Evolutionary conservation across 2,113 vertebrate genomes (phyloP), one percentile per base, ranked within the genome.

Genomic region (Stercorarius parasiticus): DNA sequence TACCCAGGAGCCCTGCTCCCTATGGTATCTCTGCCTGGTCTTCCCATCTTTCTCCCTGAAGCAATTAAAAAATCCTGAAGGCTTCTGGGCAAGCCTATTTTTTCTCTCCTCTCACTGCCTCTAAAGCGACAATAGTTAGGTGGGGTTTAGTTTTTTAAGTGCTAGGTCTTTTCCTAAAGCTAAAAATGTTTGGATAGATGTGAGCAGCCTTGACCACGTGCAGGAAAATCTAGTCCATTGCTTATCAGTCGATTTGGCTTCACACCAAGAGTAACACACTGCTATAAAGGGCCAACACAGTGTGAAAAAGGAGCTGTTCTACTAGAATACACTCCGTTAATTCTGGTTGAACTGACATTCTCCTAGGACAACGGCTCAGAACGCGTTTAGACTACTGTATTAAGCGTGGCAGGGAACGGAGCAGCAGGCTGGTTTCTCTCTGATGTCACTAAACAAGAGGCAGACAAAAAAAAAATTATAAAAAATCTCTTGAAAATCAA

Each of bases 241-340:
- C 91, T 96, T 95, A 94, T 96, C 95, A 94, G 91, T 88, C 4
- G 3, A 81, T 88, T 76, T 96, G 88, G 92, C 90, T 89, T 87
- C 66, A 67, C 45, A 90, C 64, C 87, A 94, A 94, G 47, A 74
- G 81, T 56, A 95, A 76, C 80, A 92, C 59, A 34, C 67, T 71
- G 90, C 85, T 92, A 47, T 78, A 65, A 95, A 96, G 74, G 94
- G 92, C 90, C 88, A 78, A 76, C 67, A 38, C 69, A 42, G 86
- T 88, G 82, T 96, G 76, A 90, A 96, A 93, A 90, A 84, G 76
- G 92, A 92, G 78, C 89, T 65, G 82, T 92, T 93, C 79, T 96
- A 77, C 58, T 65, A 65, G 66, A 95, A 86, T 50, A 77, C 58
- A 73, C 84, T 91, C 62, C 10, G 56, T 82, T 78, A 95, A 90